Evolutionary conservation across 2,113 vertebrate genomes (phyloP), one percentile per base, ranked within the genome.

Genomic region (Vidua chalybeata): DNA sequence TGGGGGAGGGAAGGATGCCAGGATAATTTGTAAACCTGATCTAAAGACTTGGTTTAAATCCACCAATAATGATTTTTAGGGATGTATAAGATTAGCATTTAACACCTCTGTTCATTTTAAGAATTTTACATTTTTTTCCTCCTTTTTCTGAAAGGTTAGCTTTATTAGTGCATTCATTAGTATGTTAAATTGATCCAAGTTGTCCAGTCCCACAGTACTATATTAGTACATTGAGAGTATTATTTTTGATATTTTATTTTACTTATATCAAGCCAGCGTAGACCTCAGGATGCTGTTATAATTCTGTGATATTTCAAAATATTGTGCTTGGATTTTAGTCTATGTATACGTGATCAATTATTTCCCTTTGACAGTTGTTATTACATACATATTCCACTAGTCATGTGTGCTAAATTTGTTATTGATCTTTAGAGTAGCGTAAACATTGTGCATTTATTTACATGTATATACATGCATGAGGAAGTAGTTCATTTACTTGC

Each of bases 401-500:
- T 89, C 10, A 45, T 2, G 14, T 72, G 41, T 8, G 5, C 64
- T 94, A 33, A 67, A 89, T 90, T 78, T 86, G 13, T 73, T 94
- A 96, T 71, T 94, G 80, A 90, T 92, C 48, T 89, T 91, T 77
- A 72, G 33, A 81, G 19, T 2, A 51, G 19, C 49, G 14, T 81
- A 56, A 87, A 79, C 15, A 84, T 17, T 62, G 46, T 76, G 72
- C 46, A 76, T 93, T 90, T 88, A 92, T 94, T 94, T 94, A 75
- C 45, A 91, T 77, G 46, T 39, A 85, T 79, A 93, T 74, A 35
- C 64, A 63, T 91, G 39, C 55, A 80, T 20, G 28, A 87, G 37
- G n/a, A 82, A n/a, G 55, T 82, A 76, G 78, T 87, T 87, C 26
- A 90, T 82, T 95, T 94, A 43, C 74, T 90, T 94, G 63, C 20